Evolutionary conservation across 2,888 invertebrate species (phyloP).

Genomic region (Drosophila mimica): DNA sequence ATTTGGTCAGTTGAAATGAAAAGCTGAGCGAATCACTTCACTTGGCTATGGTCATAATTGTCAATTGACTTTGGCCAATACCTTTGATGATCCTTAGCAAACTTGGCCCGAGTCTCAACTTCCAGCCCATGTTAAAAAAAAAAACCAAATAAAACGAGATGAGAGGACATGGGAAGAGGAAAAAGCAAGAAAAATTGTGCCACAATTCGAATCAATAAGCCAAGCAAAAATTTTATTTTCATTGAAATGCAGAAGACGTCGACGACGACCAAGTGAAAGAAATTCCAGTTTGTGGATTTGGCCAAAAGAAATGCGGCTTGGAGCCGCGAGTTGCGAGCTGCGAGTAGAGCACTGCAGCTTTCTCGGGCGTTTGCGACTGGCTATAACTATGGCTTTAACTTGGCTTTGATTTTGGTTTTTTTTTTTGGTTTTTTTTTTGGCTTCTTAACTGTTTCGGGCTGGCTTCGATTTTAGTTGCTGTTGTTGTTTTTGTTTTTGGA

Average conservation of each 20-base stretch:
- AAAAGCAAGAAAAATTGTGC: constrained; percentile 46
- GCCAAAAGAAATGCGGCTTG: constrained; percentile 68
- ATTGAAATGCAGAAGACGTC: constrained; percentile 68
- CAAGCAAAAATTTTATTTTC: constrained; percentile 68
- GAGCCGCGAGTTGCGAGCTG: constrained; percentile 15
- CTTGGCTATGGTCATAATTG: constrained; percentile 80
- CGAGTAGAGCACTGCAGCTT: constrained; percentile 55
- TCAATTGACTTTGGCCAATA: constrained; percentile 82
- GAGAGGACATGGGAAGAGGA: constrained; percentile 21
- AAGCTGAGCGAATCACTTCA: constrained; percentile 71
- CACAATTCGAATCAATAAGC: constrained; percentile 70
- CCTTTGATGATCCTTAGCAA: constrained; percentile 53
- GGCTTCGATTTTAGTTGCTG: constrained; percentile 55
- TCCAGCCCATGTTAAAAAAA: constrained; percentile 26
- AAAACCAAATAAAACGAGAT: constrained; percentile 22
- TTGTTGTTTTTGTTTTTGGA: constrained; percentile 20
- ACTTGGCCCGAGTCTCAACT: background rate
- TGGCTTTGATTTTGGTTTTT: constrained; percentile 60
- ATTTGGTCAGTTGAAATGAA: constrained; percentile 59
- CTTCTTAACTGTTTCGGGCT: constrained; percentile 46
- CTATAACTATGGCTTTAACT: constrained; percentile 49
- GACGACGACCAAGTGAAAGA: constrained; percentile 71
- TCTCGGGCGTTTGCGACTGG: constrained; percentile 61
- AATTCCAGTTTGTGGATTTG: constrained; percentile 67
- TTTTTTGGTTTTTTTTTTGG: constrained; percentile 38